phyloP scores from a whole-genome alignment of 2,113 vertebrate species.

The Cervus canadensis region DNA sequence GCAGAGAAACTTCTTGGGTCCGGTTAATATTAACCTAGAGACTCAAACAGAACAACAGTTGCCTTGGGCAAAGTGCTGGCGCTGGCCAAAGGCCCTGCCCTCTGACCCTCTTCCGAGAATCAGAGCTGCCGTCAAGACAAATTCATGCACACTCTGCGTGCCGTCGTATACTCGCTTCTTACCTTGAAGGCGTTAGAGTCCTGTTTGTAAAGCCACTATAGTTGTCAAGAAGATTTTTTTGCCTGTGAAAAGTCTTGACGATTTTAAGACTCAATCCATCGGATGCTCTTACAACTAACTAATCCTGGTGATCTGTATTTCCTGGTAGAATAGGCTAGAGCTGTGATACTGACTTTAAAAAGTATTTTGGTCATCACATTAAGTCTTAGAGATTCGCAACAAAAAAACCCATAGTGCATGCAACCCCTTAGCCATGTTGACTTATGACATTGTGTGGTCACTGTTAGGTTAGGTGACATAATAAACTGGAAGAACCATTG shows the following conservation, averaged over 20 bases:
- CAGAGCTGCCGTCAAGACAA: neutral
- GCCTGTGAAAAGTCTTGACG: neutral
- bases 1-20: neutral
- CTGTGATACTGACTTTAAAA: constrained; percentile 54
- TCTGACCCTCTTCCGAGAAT: neutral
- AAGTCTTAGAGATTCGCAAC: constrained; percentile 48
- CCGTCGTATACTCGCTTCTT: neutral
- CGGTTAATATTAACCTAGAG: constrained; percentile 51
- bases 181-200: neutral
- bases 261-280: constrained; percentile 13
- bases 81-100: constrained; percentile 12
- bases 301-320: constrained; percentile 3
- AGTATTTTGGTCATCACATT: constrained; percentile 45
- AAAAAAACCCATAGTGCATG: constrained; percentile 8
- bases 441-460: constrained; percentile 70
- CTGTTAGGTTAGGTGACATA: constrained; percentile 64
- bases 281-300: neutral
- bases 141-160: neutral
- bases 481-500: constrained; percentile 64
- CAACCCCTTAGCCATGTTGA: constrained; percentile 41
- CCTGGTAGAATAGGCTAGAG: constrained; percentile 4
- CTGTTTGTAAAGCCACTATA: neutral
- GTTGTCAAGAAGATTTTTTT: neutral
- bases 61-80: constrained; percentile 31
- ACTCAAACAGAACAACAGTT: neutral